Evolutionary conservation across 30 jellyfish, hydroid and myxozoan species (phyloP).

Genomic region (Chironex yamaguchii): DNA sequence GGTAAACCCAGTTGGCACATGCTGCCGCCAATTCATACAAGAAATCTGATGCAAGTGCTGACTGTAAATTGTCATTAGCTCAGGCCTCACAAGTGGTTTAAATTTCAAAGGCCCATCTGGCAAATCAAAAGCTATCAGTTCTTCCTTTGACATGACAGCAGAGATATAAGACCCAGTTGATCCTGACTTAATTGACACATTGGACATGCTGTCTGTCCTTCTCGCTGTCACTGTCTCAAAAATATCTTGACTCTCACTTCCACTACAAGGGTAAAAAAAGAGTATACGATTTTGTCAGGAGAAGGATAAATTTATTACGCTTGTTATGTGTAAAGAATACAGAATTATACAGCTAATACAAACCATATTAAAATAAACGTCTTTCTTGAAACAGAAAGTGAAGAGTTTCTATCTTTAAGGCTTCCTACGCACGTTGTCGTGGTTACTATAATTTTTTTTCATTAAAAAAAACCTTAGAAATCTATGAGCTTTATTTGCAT

Average conservation of each 20-base stretch:
- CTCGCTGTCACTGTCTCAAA: conserved; percentile 1
- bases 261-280: not conserved
- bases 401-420: too few species aligned
- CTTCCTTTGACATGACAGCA: conserved; percentile 88
- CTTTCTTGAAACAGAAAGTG: too few species aligned
- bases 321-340: too few species aligned
- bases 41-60: conserved; percentile 64
- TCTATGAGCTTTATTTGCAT: too few species aligned
- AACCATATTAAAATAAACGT: too few species aligned
- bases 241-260: not conserved
- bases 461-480: too few species aligned
- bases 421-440: too few species aligned
- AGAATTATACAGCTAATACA: too few species aligned
- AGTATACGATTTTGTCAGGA: too few species aligned
- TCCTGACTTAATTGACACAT: conserved; percentile 50
- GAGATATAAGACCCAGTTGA: conserved; percentile 87
- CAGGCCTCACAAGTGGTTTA: conserved; percentile 82
- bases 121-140: conserved; percentile 70
- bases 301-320: too few species aligned
- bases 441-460: too few species aligned
- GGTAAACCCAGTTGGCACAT: conserved; percentile 64
- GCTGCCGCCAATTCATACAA: conserved; percentile 89
- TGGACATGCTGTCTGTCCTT: conserved; percentile 19
- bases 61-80: conserved; percentile 71
- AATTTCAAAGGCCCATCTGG: conserved; percentile 43